These are phyloP conservation scores for Heliconius nattereri DNA, from an alignment of 1,140 invertebrate genomes.

Conservation along the genomic window DNA sequence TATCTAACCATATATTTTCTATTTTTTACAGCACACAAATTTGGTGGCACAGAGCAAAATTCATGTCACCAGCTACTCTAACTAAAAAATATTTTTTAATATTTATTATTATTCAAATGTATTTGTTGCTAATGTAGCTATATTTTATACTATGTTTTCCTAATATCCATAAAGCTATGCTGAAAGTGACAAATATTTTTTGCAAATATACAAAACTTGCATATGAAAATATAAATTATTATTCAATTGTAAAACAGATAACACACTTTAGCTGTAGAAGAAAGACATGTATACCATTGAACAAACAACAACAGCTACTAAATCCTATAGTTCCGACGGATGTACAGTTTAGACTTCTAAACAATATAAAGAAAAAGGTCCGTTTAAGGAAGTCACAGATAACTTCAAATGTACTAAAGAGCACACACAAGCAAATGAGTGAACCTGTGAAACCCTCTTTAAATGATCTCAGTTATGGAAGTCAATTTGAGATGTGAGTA, in stretches of 20 bases:
- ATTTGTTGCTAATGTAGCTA: constrained; percentile 30
- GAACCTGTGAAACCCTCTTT: constrained; percentile 55
- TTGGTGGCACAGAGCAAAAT: constrained; percentile 65
- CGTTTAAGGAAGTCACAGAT: constrained; percentile 50
- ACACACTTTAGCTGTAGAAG: constrained; percentile 55
- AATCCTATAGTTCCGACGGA: constrained; percentile 41
- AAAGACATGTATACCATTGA: constrained; percentile 56
- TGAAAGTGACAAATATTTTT: constrained; percentile 75
- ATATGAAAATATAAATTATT: constrained; percentile 60
- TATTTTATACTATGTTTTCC: constrained; percentile 53
- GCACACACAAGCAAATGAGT: constrained; percentile 60
- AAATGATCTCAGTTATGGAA: constrained; percentile 55
- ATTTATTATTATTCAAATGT: constrained; percentile 28
- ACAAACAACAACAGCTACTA: constrained; percentile 40
- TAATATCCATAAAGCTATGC: constrained; percentile 68
- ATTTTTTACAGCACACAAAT: constrained; percentile 62
- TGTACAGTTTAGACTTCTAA: constrained; percentile 46
- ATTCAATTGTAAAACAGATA: constrained; percentile 55
- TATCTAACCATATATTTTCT: constrained; percentile 38
- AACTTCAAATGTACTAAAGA: constrained; percentile 47
- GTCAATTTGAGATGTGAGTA: constrained; percentile 63
- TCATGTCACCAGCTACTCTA: constrained; percentile 57
- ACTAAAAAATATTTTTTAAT: constrained; percentile 19
- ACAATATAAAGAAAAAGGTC: constrained; percentile 54
- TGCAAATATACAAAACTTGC: constrained; percentile 69